phyloP scores from a whole-genome alignment of 2,888 invertebrate species.

The Pristionchus arcanus region DNA sequence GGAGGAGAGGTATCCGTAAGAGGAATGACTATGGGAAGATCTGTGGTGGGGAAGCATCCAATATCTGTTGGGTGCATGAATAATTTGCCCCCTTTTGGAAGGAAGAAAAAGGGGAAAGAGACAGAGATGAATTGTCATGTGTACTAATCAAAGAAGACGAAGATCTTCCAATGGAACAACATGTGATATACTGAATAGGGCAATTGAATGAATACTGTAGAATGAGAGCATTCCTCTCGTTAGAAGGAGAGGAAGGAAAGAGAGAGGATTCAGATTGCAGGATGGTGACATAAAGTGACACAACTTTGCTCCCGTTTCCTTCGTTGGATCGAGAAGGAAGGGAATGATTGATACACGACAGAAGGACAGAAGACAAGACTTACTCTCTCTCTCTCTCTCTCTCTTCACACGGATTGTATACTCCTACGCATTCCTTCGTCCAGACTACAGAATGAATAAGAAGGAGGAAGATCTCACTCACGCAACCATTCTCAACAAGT shows the following conservation, averaged over 20 bases:
- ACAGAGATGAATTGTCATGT: conserved; percentile 34
- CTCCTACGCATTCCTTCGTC: background rate
- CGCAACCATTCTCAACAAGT: background rate
- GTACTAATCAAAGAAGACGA: conserved; percentile 17
- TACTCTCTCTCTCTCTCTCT: background rate
- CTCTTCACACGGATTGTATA: background rate
- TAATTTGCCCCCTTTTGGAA: conserved; percentile 1
- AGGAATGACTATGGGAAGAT: background rate
- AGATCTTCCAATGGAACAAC: background rate
- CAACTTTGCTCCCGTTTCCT: background rate
- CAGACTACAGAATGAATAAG: background rate
- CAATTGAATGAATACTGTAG: background rate
- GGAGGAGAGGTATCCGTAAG: background rate
- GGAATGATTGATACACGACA: conserved; percentile 30
- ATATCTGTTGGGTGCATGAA: conserved; percentile 33
- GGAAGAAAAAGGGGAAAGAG: conserved; percentile 8
- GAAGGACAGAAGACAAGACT: conserved; percentile 7
- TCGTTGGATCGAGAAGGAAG: background rate
- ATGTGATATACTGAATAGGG: background rate
- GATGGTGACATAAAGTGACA: background rate
- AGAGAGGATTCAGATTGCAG: conserved; percentile 17
- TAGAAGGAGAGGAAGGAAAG: background rate
- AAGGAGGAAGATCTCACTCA: background rate
- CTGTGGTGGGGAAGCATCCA: background rate
- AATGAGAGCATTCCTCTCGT: background rate